phyloP scores from a whole-genome alignment of 2,888 invertebrate species.

The Imbricaverruca yamaguchii region DNA sequence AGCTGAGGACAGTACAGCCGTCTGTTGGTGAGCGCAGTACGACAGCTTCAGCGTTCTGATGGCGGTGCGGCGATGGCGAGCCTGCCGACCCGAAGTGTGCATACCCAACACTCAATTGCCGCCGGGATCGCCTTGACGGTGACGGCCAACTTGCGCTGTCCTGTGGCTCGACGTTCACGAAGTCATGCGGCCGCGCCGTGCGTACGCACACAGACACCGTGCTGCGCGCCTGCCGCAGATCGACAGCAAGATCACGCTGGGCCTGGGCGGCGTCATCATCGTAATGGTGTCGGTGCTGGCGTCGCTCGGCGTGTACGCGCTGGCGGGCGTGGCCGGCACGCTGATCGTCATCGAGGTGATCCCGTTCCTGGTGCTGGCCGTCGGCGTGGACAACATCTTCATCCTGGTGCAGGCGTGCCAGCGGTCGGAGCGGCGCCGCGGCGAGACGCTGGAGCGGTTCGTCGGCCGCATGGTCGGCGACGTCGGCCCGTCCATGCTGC shows the following conservation, averaged over 20 bases:
- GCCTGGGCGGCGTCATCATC: constrained; percentile 86
- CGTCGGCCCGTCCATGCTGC: constrained; percentile 93
- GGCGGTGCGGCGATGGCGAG: no score
- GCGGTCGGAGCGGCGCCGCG: constrained; percentile 59
- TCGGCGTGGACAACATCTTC: constrained; percentile 98
- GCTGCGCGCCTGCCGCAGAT: constrained; percentile 43
- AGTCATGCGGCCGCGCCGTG: no score
- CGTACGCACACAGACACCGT: no score
- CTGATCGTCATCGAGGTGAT: constrained; percentile 95
- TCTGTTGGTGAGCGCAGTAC: background rate
- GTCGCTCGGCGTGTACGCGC: constrained; percentile 89
- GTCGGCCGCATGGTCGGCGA: constrained; percentile 84
- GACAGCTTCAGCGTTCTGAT: no score
- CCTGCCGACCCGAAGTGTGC: no score
- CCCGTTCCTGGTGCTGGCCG: constrained; percentile 94
- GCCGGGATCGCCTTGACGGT: no score
- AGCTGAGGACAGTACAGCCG: background rate
- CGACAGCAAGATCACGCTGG: constrained; percentile 92
- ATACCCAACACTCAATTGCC: no score
- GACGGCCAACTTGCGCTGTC: no score
- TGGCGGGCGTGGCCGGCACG: constrained; percentile 79
- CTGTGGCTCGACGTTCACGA: no score
- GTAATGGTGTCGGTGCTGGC: constrained; percentile 87
- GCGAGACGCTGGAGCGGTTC: constrained; percentile 75
- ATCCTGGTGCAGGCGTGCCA: constrained; percentile 93